Evolutionary conservation across 2,113 vertebrate species (phyloP), one percentile per base, ranked within the genome.

Genomic region (Diphyllodes magnificus): DNA sequence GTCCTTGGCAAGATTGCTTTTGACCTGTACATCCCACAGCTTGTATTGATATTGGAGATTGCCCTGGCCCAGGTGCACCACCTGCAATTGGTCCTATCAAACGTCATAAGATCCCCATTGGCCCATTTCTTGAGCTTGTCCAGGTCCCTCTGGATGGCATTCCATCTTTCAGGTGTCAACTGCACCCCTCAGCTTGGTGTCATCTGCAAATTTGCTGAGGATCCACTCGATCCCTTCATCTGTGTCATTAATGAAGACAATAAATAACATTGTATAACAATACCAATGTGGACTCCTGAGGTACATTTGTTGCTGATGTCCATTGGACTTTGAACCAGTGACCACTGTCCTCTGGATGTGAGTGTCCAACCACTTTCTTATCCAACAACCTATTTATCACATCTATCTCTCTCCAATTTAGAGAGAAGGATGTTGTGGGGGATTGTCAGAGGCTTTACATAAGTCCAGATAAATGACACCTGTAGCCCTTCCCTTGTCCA

Each of bases 91-190:
- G 9, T 35, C n/a, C 24, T 63, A 25, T n/a, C 49, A 71, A 79
- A 47, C 14, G 7, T 56, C 8, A 0, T 13, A 31, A 65, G 11
- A 57, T 25, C 30, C 22, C 42, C 21, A 57, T 0, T 31, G 17
- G 35, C 8, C 35, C 35, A 50, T 57, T 56, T 49, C 25, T 64
- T 50, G 31, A 64, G 35, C 49, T 49, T 64, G 30, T 42, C n/a
- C 50, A 64, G 13, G 8, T 42, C 13, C 15, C 20, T 49, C 42
- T 27, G 49, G 21, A 71, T 27, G 42, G 17, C 14, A 50, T 65
- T 27, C 44, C 22, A 27, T 28, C 35, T 40, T 65, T 57, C 42
- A 50, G n/a, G 18, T 50, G 10, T 33, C 50, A 42, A 35, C 40
- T 15, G 30, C 13, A 31, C 2, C 11, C 15, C 42, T 57, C 86